phyloP scores from a whole-genome alignment of 1,140 invertebrate genomes.

The Panulirus ornatus region DNA sequence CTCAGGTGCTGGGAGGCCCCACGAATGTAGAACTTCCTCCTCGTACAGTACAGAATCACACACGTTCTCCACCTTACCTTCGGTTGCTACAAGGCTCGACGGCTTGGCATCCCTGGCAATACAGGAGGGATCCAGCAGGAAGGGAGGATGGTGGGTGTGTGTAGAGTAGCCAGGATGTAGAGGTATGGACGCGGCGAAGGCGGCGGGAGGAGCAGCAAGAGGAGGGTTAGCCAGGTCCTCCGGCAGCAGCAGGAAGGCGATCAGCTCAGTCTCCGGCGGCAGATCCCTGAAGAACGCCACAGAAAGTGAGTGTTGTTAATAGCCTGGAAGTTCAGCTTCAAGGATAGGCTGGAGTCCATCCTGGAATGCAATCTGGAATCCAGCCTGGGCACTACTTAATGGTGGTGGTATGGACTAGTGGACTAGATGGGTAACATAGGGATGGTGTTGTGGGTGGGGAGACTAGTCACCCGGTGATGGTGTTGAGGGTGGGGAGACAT shows the following conservation, averaged over 20 bases:
- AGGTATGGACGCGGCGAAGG: background rate
- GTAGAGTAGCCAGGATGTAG: background rate
- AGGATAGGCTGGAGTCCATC: no score
- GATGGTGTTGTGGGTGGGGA: background rate
- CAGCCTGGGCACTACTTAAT: no score
- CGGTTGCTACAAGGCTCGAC: background rate
- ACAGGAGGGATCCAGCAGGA: background rate
- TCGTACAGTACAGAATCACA: no score
- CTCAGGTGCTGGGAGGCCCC: no score
- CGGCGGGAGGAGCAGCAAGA: background rate
- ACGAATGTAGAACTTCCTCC: no score
- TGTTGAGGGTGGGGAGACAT: background rate
- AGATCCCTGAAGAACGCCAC: background rate
- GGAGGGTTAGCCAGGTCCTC: background rate
- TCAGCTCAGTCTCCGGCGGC: conserved; percentile 6
- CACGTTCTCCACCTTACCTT: background rate
- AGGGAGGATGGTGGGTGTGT: background rate
- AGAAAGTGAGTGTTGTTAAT: background rate
- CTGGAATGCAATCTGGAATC: no score
- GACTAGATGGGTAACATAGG: no score
- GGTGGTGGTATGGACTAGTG: background rate
- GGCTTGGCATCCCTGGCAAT: background rate
- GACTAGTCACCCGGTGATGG: background rate
- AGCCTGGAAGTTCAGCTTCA: no score
- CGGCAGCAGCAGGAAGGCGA: conserved; percentile 25